A percentile compares a stretch with the other conserved stretches of the same genome.
These are phyloP conservation scores for Syngnathus scovelli DNA, from an alignment of 2,113 vertebrate species.

Conservation along the genomic window DNA sequence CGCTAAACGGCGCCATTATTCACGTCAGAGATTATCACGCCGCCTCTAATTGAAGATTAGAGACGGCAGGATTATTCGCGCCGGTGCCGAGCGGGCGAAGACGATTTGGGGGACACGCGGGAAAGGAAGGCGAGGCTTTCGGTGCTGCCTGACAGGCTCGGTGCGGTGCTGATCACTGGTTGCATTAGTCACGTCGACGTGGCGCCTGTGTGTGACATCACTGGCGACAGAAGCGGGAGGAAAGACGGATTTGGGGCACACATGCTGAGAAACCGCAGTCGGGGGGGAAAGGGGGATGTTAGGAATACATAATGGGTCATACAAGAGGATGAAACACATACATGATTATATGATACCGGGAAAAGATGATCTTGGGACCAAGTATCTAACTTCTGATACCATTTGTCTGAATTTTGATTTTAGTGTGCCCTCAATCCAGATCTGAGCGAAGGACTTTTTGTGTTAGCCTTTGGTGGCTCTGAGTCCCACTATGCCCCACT, in stretches of 20 bases:
- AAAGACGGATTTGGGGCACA: constrained; percentile 1
- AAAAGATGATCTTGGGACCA: neutral
- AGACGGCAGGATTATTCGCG: constrained; percentile 70
- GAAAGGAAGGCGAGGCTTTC: constrained; percentile 24
- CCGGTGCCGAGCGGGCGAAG: constrained; percentile 68
- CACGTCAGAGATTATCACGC: constrained; percentile 63
- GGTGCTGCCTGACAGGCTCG: constrained; percentile 18
- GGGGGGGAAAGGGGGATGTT: neutral
- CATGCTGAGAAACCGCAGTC: neutral
- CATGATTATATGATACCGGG: neutral
- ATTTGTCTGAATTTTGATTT: neutral
- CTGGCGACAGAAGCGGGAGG: constrained; percentile 38
- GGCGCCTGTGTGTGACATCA: constrained; percentile 49
- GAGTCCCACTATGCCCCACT: no score
- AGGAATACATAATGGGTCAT: constrained; percentile 41
- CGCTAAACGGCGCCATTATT: constrained; percentile 54
- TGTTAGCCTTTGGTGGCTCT: no score
- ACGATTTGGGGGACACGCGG: constrained; percentile 57
- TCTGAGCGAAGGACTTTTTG: neutral
- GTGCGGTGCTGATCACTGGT: constrained; percentile 53
- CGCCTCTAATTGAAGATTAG: constrained; percentile 76
- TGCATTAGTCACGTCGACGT: constrained; percentile 64
- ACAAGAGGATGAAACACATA: neutral
- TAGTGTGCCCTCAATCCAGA: neutral
- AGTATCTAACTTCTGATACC: neutral